Conservation (phyloP, 2,888 invertebrate species). For the Sceliomorpha sp. region DNA sequence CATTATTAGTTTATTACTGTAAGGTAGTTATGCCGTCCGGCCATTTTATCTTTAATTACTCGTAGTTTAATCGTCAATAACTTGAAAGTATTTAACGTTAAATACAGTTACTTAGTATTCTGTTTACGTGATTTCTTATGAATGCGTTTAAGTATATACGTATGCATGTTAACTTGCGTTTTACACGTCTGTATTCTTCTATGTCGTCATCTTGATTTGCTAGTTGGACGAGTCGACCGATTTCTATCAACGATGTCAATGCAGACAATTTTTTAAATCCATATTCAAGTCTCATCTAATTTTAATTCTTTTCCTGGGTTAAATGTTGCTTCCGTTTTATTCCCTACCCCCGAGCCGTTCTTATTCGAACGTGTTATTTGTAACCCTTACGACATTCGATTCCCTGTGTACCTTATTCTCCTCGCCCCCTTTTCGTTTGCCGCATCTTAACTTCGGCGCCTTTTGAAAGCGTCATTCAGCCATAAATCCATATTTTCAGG, state of each 20-base stretch:
- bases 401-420: too few relatives aligned
- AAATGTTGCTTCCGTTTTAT: slow-evolving; percentile 28
- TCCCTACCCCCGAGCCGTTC: slow-evolving; percentile 46
- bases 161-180: slow-evolving; percentile 69
- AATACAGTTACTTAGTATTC: slow-evolving; percentile 79
- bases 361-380: slow-evolving; percentile 18
- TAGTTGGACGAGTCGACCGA: slow-evolving; percentile 59
- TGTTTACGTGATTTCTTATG: slow-evolving; percentile 74
- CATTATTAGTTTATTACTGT: slow-evolving; percentile 76
- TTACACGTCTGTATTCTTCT: slow-evolving; percentile 49
- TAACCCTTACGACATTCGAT: slow-evolving; percentile 4
- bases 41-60: slow-evolving; percentile 75
- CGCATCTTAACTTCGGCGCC: not conserved
- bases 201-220: slow-evolving; percentile 52
- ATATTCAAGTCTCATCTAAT: slow-evolving; percentile 42
- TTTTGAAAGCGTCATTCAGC: too few relatives aligned
- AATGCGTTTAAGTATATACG: slow-evolving; percentile 77
- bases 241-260: slow-evolving; percentile 43
- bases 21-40: slow-evolving; percentile 69
- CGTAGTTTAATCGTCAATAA: slow-evolving; percentile 79
- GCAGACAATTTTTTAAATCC: slow-evolving; percentile 41
- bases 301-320: slow-evolving; percentile 44
- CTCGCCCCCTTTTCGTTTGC: slow-evolving; percentile 1
- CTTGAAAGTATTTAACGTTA: slow-evolving; percentile 79
- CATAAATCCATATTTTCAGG: too few relatives aligned